Percentiles rank a stretch among this genome's conserved stretches.
phyloP scores from a whole-genome alignment of 2,797 vertebrate genomes.

The Paedocypris micromegethes region DNA sequence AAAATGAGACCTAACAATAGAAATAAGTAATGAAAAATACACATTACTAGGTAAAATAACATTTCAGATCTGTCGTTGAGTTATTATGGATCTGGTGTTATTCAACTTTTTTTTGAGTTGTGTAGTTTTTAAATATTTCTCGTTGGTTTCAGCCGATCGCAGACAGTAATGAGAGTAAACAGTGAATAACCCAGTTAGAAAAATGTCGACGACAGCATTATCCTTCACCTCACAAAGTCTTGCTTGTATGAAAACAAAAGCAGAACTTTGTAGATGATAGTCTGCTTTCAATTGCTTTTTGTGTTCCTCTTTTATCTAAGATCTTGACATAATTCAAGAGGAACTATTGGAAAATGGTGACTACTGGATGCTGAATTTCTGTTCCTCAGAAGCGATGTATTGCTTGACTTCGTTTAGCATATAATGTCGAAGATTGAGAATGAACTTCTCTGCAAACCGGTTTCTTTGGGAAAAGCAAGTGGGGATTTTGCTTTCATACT shows the following conservation, averaged over 20 bases:
- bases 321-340: background rate
- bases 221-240: background rate
- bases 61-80: too few species aligned
- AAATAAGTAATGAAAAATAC: too few species aligned
- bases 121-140: too few species aligned
- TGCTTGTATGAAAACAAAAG: conserved; percentile 19
- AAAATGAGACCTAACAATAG: too few species aligned
- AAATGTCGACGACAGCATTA: too few species aligned
- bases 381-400: conserved; percentile 18
- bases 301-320: background rate
- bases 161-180: too few species aligned
- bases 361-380: conserved; percentile 10
- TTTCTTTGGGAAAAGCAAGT: background rate
- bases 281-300: conserved; percentile 1
- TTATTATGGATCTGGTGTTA: too few species aligned
- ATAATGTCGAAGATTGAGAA: conserved; percentile 14
- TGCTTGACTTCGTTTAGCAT: conserved; percentile 2
- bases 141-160: too few species aligned
- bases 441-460: too few species aligned
- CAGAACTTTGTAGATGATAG: conserved; percentile 14
- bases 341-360: background rate
- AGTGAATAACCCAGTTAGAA: too few species aligned
- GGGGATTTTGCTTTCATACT: conserved; percentile 14
- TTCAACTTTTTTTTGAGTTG: too few species aligned
- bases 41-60: too few species aligned